Conservation (phyloP, 2,888 invertebrate species). For the Quadroppia sp. region DNA sequence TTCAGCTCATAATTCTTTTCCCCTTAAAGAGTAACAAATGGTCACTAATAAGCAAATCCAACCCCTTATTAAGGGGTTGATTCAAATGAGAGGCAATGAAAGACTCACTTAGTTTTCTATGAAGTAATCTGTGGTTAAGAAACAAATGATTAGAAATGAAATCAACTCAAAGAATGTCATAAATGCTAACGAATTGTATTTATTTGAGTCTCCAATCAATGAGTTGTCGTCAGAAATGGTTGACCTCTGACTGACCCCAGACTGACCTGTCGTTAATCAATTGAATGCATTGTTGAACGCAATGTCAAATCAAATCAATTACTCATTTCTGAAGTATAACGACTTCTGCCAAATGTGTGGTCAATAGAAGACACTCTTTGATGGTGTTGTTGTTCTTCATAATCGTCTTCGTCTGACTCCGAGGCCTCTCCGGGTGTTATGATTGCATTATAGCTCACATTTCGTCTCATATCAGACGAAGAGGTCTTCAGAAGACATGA, state of each 20-base stretch:
- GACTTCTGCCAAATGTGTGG: not conserved
- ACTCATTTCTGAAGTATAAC: constrained; percentile 19
- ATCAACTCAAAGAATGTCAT: not conserved
- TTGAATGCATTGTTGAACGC: not conserved
- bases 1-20: constrained; percentile 37
- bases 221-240: constrained; percentile 19
- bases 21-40: not conserved
- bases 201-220: not conserved
- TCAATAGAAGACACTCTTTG: not conserved
- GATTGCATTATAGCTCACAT: constrained; percentile 15
- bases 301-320: not conserved
- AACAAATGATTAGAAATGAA: not conserved
- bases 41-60: not conserved
- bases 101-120: constrained; percentile 22
- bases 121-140: constrained; percentile 8
- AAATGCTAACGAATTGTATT: constrained; percentile 20
- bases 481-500: no score
- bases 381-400: not conserved
- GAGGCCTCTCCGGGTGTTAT: constrained; percentile 40
- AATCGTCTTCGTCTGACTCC: constrained; percentile 37
- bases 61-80: no score
- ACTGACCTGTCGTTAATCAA: constrained; percentile 9
- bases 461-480: not conserved
- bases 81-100: not conserved
- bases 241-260: constrained; percentile 8